These are phyloP conservation scores for Amphipyra tragopoginis DNA, from an alignment of 2,888 invertebrate genomes.

Conservation along the genomic window DNA sequence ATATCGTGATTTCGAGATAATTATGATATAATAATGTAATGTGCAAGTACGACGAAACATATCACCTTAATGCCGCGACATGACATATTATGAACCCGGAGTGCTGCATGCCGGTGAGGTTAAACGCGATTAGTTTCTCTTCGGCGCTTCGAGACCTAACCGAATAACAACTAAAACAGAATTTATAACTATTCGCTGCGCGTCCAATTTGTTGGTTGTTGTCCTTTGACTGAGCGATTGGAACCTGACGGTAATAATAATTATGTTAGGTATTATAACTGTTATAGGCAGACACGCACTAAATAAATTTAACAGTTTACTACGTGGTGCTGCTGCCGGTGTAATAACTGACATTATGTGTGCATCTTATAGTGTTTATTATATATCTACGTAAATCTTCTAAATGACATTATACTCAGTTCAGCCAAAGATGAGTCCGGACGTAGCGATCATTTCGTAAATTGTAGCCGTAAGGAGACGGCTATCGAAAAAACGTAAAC, in stretches of 20 bases:
- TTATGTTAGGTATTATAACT: constrained; percentile 23
- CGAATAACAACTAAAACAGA: constrained; percentile 37
- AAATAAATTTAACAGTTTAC: constrained; percentile 23
- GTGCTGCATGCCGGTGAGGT: constrained; percentile 3
- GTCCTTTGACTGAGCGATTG: constrained; percentile 22
- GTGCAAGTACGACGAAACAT: too few relatives aligned
- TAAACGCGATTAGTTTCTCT: constrained; percentile 27
- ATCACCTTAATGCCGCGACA: constrained; percentile 19
- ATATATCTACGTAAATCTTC: too few relatives aligned
- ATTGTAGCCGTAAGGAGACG: too few relatives aligned
- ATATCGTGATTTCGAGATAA: too few relatives aligned
- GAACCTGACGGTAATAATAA: constrained; percentile 37
- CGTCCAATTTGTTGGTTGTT: constrained; percentile 44
- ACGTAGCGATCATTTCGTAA: too few relatives aligned
- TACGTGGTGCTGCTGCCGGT: neutral
- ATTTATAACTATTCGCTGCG: constrained; percentile 37
- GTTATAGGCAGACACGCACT: constrained; percentile 26
- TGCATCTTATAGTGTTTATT: too few relatives aligned
- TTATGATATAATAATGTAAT: too few relatives aligned
- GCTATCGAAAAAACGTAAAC: too few relatives aligned
- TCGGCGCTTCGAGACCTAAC: constrained; percentile 20
- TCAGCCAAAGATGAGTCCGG: too few relatives aligned
- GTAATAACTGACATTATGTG: constrained; percentile 5
- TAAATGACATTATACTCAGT: too few relatives aligned
- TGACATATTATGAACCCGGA: constrained; percentile 32